phyloP scores from a whole-genome alignment of 2,888 invertebrate species.

The Morpho achilles region DNA sequence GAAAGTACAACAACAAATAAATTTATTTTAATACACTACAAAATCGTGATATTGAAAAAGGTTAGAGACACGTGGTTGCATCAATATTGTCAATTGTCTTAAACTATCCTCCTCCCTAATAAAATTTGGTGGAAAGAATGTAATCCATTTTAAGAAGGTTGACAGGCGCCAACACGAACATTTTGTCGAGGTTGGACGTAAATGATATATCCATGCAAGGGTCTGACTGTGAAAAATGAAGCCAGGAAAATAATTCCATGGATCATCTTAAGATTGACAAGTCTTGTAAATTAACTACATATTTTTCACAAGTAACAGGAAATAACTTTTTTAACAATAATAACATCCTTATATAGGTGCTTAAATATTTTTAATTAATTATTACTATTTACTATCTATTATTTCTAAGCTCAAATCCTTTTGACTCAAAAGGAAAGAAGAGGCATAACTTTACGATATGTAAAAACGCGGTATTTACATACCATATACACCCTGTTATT shows the following conservation, averaged over 20 bases:
- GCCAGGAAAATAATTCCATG: constrained; percentile 11
- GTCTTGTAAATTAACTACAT: constrained; percentile 1
- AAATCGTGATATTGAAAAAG: too few species aligned
- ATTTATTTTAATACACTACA: too few species aligned
- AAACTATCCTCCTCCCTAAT: not conserved
- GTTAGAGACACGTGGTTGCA: not conserved
- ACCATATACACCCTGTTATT: too few species aligned
- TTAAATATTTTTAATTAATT: too few species aligned
- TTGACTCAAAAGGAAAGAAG: too few species aligned
- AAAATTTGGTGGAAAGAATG: constrained; percentile 3
- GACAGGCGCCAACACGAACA: constrained; percentile 18
- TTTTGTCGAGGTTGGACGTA: constrained; percentile 18
- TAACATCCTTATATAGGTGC: too few species aligned
- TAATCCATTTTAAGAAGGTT: constrained; percentile 14
- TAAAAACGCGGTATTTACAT: too few species aligned
- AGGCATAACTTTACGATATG: too few species aligned
- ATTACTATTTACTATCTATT: too few species aligned
- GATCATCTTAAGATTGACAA: constrained; percentile 14
- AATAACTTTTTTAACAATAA: too few species aligned
- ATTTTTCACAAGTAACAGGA: not conserved
- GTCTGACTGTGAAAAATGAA: constrained; percentile 24
- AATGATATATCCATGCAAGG: constrained; percentile 19
- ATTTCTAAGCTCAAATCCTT: too few species aligned
- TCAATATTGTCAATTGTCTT: not conserved
- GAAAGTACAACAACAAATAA: too few species aligned